Base-by-base conservation (phyloP, 2,888 invertebrate species). In the Clivina fossor region DNA sequence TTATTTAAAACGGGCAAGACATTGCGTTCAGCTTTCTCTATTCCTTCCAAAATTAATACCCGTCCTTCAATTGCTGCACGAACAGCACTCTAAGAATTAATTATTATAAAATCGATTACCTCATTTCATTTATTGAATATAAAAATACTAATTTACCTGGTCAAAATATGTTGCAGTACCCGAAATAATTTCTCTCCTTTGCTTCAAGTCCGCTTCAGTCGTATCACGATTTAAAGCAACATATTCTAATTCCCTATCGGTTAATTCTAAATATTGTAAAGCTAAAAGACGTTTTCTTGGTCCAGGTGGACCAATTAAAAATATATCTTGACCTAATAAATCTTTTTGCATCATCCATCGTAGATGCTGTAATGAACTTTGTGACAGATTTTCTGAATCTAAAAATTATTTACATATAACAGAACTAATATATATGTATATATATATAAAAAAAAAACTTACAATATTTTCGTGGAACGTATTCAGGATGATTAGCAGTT, bases 331-430 rank as follows among this genome's bases (percentile, higher is more conserved):
- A 0, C 90, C 88, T 2, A 98, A 76, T 18, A 84, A 70, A 73
- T 97, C 95, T 71, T 97, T 97, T 70, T 97, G 95, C 77, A 96
- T 82, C 84, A 97, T 93, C 97, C 97, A 97, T 81, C 90, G 80
- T 63, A 97, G 75, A 71, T 94, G 90, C 58, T 85, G 81, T 3
- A 93, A 73, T 0, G 83, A 81, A 57, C 85, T 86, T 74, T 93
- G 93, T 13, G 82, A 80, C 48, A 84, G 68, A 46, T 80, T 74
- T 54, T 81, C 78, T 11, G 78, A 70, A 64, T 85, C 84, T 70
- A 77, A 66, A 69, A 65, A 55, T 56, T 61, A 54, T 48, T 30
- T 28, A 16, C 33, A 51, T 44, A n/a, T n/a, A n/a, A n/a, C n/a
- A n/a, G n/a, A n/a, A n/a, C n/a, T 33, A 22, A 41, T 1, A 47